Conservation (phyloP, 2,797 vertebrate genomes). For the Typhlichthys subterraneus region DNA sequence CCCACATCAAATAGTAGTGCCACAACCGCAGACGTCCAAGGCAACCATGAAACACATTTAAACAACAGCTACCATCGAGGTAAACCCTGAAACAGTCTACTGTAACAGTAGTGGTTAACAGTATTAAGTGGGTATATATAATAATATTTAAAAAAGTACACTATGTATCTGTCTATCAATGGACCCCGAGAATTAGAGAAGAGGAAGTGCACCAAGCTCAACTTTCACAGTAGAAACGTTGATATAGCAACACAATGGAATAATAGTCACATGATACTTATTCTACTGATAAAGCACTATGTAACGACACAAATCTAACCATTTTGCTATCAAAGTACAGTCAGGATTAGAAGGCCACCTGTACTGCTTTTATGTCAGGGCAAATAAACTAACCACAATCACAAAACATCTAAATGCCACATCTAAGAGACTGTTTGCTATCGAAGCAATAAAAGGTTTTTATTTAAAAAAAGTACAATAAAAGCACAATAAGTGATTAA, state of each 20-base stretch:
- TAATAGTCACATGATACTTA: background rate
- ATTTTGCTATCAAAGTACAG: background rate
- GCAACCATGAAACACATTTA: background rate
- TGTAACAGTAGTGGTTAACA: too few relatives aligned
- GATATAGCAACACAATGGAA: slow-evolving; percentile 3
- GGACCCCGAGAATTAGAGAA: too few relatives aligned
- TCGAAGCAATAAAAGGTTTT: background rate
- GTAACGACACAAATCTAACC: background rate
- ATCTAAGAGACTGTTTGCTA: background rate
- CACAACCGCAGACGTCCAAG: slow-evolving; percentile 14
- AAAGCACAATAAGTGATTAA: slow-evolving; percentile 24
- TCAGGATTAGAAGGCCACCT: background rate
- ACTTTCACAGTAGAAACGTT: background rate
- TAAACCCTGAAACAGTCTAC: too few relatives aligned
- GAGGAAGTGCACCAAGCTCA: too few relatives aligned
- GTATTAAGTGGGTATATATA: too few relatives aligned
- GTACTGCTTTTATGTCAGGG: background rate
- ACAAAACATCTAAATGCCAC: background rate
- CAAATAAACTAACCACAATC: background rate
- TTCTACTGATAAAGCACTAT: background rate
- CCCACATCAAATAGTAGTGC: slow-evolving; percentile 1
- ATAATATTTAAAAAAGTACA: background rate
- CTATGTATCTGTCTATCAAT: too few relatives aligned
- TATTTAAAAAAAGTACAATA: too few relatives aligned
- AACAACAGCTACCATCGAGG: background rate